Evolutionary conservation across 2,113 vertebrate genomes (phyloP).

Genomic region (Daubentonia madagascariensis): DNA sequence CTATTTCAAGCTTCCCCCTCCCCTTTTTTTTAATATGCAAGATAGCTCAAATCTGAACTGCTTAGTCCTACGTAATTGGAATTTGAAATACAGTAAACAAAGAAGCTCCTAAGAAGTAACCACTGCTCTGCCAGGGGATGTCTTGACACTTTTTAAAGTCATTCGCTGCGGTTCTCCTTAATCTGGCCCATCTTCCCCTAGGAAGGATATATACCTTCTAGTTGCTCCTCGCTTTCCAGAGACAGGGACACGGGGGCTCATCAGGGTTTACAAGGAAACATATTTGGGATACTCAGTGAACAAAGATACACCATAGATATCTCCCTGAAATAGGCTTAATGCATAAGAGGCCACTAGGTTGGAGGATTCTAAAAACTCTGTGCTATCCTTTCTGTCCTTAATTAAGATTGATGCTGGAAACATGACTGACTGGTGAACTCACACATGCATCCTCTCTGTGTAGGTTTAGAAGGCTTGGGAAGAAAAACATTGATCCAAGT

Average conservation of each 20-base stretch:
- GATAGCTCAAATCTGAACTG: neutral
- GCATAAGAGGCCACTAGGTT: neutral
- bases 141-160: neutral
- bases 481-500: neutral
- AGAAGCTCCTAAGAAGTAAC: neutral
- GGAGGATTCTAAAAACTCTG: neutral
- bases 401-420: neutral
- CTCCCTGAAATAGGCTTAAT: neutral
- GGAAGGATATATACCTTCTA: neutral
- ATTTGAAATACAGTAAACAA: neutral
- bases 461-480: neutral
- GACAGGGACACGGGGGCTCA: neutral
- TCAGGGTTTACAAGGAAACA: neutral
- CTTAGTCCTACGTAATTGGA: conserved; percentile 6
- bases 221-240: neutral
- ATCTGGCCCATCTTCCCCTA: neutral
- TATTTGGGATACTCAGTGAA: accelerated
- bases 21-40: neutral
- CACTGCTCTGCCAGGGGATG: neutral
- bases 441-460: neutral
- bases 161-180: neutral
- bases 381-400: neutral
- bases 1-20: neutral
- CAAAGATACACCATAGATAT: neutral
- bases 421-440: neutral